Percentiles rank a stretch among this genome's conserved stretches.
Evolutionary conservation across 2,113 vertebrate genomes (phyloP).

Genomic region (Entomyzon cyanotis): DNA sequence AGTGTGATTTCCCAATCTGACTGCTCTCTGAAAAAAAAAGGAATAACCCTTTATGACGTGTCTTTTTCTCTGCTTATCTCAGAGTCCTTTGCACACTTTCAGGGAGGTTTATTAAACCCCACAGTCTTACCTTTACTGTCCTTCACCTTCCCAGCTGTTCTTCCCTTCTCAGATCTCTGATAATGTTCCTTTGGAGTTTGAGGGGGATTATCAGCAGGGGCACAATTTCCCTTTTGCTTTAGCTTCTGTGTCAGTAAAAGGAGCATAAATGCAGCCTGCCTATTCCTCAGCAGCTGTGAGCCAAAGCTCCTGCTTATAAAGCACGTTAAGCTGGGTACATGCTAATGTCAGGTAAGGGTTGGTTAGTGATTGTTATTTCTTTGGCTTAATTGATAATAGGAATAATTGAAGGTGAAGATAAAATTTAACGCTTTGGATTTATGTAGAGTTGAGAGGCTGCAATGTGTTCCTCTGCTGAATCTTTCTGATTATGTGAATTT

Average conservation of each 20-base stretch:
- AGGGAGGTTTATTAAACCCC: not conserved
- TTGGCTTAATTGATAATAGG: not conserved
- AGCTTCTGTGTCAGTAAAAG: not conserved
- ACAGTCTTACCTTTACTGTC: not conserved
- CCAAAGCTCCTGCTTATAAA: not conserved
- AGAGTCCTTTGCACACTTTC: fast-evolving
- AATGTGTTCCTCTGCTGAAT: not conserved
- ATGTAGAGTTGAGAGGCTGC: not conserved
- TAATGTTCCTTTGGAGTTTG: not conserved
- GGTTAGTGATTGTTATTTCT: not conserved
- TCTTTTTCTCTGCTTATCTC: not conserved
- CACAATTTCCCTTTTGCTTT: not conserved
- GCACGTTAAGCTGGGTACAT: not conserved
- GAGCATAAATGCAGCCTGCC: not conserved
- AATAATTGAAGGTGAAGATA: not conserved
- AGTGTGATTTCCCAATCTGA: not conserved
- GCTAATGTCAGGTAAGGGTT: not conserved
- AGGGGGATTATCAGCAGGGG: not conserved
- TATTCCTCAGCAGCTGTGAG: not conserved
- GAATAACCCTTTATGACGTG: not conserved
- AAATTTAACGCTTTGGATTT: not conserved
- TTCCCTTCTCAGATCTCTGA: not conserved
- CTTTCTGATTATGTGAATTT: not conserved
- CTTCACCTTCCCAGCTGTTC: not conserved
- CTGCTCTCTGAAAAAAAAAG: not conserved